These are phyloP conservation scores for Littorina saxatilis DNA, from an alignment of 1,140 invertebrate genomes.

Conservation along the genomic window DNA sequence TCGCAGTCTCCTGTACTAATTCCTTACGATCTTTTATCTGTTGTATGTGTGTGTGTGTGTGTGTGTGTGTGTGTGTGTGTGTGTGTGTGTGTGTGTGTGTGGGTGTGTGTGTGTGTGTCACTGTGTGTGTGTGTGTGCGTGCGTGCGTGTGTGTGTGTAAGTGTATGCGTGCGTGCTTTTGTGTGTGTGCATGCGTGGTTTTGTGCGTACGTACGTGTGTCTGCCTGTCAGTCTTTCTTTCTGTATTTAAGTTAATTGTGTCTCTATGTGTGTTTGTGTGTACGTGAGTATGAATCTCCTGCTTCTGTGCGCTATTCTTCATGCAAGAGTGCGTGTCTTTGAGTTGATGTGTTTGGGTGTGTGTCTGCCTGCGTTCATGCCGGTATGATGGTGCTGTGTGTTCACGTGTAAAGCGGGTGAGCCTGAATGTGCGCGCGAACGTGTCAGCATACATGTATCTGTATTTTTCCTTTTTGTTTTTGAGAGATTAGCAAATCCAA, in stretches of 20 bases:
- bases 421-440: too few species aligned
- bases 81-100: slow-evolving; percentile 7
- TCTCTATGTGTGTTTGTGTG: slow-evolving; percentile 1
- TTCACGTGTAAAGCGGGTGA: too few species aligned
- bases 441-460: too few species aligned
- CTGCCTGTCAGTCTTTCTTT: background rate
- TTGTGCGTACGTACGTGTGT: too few species aligned
- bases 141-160: background rate
- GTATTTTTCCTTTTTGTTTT: too few species aligned
- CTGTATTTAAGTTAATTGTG: background rate
- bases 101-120: background rate
- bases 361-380: too few species aligned
- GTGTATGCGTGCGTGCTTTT: background rate
- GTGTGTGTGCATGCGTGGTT: slow-evolving; percentile 6
- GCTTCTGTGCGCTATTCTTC: too few species aligned
- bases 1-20: too few species aligned
- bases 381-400: too few species aligned
- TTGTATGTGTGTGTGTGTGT: slow-evolving; percentile 8
- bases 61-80: background rate
- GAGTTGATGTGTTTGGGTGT: too few species aligned
- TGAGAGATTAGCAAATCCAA: too few species aligned
- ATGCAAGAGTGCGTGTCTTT: too few species aligned
- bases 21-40: background rate
- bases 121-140: slow-evolving; percentile 4
- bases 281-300: background rate